Percentiles rank a stretch among this genome's conserved stretches.
phyloP scores from a whole-genome alignment of 2,888 invertebrate species.

The Matsumyia berberina region DNA sequence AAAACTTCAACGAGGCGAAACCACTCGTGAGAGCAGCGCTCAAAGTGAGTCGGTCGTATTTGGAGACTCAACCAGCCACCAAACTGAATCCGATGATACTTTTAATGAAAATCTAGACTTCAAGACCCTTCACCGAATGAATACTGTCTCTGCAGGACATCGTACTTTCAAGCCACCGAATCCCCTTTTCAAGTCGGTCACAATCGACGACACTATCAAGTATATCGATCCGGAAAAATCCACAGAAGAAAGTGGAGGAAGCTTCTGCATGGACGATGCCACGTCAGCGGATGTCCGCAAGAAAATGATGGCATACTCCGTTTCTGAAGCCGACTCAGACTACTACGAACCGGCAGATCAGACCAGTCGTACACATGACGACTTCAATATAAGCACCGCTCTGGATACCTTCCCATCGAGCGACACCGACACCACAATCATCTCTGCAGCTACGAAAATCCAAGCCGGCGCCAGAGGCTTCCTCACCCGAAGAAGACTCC shows the following conservation, averaged over 20 bases:
- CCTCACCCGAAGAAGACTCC: constrained; percentile 80
- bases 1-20: constrained; percentile 78
- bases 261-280: constrained; percentile 80
- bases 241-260: constrained; percentile 73
- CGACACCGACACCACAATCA: constrained; percentile 83
- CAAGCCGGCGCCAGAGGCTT: constrained; percentile 83
- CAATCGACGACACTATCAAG: constrained; percentile 78
- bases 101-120: constrained; percentile 42
- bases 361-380: constrained; percentile 76
- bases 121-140: constrained; percentile 77
- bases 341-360: constrained; percentile 78
- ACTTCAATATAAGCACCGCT: constrained; percentile 82
- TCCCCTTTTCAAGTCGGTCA: constrained; percentile 78
- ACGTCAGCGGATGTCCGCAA: constrained; percentile 81
- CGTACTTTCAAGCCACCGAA: constrained; percentile 69
- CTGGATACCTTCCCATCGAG: constrained; percentile 81
- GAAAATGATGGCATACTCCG: constrained; percentile 82
- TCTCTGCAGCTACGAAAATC: constrained; percentile 82
- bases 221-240: constrained; percentile 76
- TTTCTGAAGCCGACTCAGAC: constrained; percentile 83
- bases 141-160: constrained; percentile 78
- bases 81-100: constrained; percentile 53
- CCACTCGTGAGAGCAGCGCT: constrained; percentile 79
- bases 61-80: constrained; percentile 65
- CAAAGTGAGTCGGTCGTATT: constrained; percentile 81